Conservation (phyloP, 2,888 invertebrate genomes). For the Archaeoteleia sp. region DNA sequence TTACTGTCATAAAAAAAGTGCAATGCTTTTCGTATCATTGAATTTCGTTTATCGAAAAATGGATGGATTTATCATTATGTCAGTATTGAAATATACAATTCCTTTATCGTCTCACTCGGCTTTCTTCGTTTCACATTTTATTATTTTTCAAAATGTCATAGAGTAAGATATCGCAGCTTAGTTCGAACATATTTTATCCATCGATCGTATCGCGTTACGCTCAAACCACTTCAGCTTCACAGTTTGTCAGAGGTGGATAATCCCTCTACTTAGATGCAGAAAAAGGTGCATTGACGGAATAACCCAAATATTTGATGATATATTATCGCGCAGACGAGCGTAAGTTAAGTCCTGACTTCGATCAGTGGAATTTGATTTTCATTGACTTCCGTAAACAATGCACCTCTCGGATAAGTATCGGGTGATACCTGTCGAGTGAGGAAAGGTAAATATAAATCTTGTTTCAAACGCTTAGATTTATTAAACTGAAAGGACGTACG, state of each 20-base stretch:
- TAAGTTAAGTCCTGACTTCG: too few species aligned
- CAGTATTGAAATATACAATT: conserved; percentile 15
- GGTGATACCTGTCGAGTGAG: too few species aligned
- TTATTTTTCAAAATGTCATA: conserved; percentile 27
- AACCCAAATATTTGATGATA: conserved; percentile 9
- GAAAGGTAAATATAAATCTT: too few species aligned
- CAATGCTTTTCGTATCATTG: conserved; percentile 7
- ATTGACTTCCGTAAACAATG: too few species aligned
- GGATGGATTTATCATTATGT: conserved; percentile 14
- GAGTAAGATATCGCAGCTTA: conserved; percentile 22
- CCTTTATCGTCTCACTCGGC: conserved; percentile 14
- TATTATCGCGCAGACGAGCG: too few species aligned
- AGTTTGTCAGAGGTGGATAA: conserved; percentile 12
- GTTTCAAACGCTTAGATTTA: too few species aligned
- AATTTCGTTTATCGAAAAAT: conserved; percentile 16
- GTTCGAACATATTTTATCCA: conserved; percentile 17
- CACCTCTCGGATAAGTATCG: too few species aligned
- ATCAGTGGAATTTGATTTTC: too few species aligned
- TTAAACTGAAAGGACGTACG: too few species aligned
- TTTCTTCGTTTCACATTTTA: conserved; percentile 18
- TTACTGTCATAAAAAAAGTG: conserved; percentile 2
- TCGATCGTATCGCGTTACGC: conserved; percentile 24
- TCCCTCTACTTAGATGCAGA: conserved; percentile 2
- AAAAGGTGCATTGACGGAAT: conserved; percentile 1
- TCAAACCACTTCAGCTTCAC: conserved; percentile 11